Conservation (phyloP, 2,888 invertebrate genomes). For the Trachelus troglodyta region DNA sequence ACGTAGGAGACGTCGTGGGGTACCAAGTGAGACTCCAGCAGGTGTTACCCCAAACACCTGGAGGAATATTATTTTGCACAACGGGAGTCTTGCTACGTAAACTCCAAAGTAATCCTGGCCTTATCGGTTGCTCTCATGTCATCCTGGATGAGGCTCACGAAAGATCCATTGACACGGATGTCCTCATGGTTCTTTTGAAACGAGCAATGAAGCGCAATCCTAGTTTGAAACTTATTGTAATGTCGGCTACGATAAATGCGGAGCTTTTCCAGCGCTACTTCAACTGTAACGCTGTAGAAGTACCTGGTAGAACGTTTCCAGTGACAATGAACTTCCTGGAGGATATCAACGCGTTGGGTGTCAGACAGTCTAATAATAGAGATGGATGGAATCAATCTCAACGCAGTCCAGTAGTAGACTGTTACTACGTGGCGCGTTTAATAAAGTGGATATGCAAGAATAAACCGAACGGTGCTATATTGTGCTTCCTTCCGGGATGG, state of each 20-base stretch:
- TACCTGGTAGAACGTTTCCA: constrained; percentile 73
- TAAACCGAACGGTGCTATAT: constrained; percentile 75
- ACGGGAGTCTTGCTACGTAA: constrained; percentile 72
- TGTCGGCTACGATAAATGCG: constrained; percentile 80
- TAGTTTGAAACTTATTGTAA: constrained; percentile 72
- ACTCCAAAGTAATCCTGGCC: constrained; percentile 63
- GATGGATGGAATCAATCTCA: constrained; percentile 29
- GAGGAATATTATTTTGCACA: constrained; percentile 77
- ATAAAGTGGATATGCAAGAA: constrained; percentile 71
- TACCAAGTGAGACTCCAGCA: constrained; percentile 75
- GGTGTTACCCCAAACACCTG: constrained; percentile 68
- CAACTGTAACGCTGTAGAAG: constrained; percentile 67
- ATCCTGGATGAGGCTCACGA: constrained; percentile 83
- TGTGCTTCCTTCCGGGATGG: constrained; percentile 84
- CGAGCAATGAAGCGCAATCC: constrained; percentile 70
- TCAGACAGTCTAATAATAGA: constrained; percentile 53
- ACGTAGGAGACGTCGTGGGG: constrained; percentile 75
- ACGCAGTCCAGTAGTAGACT: constrained; percentile 64
- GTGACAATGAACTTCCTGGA: constrained; percentile 73
- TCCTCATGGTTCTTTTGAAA: constrained; percentile 73
- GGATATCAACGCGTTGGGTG: constrained; percentile 58
- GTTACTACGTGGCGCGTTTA: constrained; percentile 67
- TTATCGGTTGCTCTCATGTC: constrained; percentile 74
- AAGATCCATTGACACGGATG: constrained; percentile 76
- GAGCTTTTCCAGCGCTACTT: constrained; percentile 73